Evolutionary conservation across 2,888 invertebrate species (phyloP), one percentile per base, ranked within the genome.

Genomic region (Sesia bembeciformis): DNA sequence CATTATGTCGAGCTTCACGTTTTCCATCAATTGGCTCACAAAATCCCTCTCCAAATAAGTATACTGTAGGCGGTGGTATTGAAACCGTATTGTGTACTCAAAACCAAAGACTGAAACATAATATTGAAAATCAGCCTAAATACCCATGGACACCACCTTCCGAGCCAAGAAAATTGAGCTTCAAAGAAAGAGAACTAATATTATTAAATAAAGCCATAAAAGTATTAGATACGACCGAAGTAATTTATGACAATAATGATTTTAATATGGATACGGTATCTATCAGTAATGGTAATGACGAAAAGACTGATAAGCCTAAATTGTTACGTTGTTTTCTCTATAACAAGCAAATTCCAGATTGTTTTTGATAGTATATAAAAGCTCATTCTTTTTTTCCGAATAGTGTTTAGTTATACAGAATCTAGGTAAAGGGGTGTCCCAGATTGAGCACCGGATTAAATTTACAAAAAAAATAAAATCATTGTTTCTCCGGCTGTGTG

Each of bases 41-140:
- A 40, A 68, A 58, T 51, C 87, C 88, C 3, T 69, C 79, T 5
- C 84, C 85, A 5, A 84, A 84, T 61, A 63, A 66, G 57, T 87
- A 85, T 59, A 60, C 62, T 46, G 59, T 81, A 6, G 56, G 59
- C 1, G 61, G 70, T 54, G 84, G 82, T 6, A 58, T 86, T 43
- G 84, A 84, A 71, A 73, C 66, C 4, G 62, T 87, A 53, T 62
- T 88, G 56, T 49, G 56, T 3, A 88, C 88, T 8, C 69, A 81
- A 60, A 88, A 87, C 60, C 51, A 68, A 58, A 74, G 58, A 57
- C 62, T 88, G 41, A 75, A 71, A 63, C 53, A 63, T 3, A 85
- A 82, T 57, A 68, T 84, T 38, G 52, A 65, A 55, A 70, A 77
- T 3, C 63, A 75, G 57, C 66, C 68, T 52, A 68, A 59, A 60